Evolutionary conservation across 2,797 vertebrate species (phyloP).

Genomic region (Myotis findleyi): DNA sequence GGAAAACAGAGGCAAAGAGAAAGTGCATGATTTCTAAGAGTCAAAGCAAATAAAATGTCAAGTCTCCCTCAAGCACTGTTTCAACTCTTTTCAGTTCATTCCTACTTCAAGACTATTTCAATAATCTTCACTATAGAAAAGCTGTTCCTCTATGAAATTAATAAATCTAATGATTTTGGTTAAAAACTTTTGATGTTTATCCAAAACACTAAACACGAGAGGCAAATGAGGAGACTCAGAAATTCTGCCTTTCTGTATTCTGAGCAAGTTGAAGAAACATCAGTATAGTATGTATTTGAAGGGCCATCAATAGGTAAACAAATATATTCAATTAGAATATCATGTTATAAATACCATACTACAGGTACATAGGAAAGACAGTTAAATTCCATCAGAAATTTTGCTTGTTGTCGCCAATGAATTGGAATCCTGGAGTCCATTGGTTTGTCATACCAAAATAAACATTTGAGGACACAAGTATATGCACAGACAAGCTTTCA

Average conservation of each 20-base stretch:
- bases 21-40: not conserved
- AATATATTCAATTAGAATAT: not conserved
- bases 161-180: not conserved
- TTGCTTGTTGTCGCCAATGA: not conserved
- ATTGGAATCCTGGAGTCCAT: not conserved
- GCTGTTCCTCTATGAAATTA: not conserved
- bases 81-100: not conserved
- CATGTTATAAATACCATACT: not conserved
- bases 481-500: not conserved
- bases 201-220: not conserved
- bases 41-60: not conserved
- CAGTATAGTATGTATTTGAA: not conserved
- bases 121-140: not conserved
- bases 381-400: not conserved
- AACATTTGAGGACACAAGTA: not conserved
- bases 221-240: not conserved
- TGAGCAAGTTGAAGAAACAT: not conserved
- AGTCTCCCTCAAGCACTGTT: not conserved
- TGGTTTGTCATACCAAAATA: not conserved
- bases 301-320: not conserved
- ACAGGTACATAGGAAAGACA: not conserved
- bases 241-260: not conserved
- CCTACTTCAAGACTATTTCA: not conserved
- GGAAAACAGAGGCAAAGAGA: not conserved
- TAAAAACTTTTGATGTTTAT: constrained; percentile 45